These are phyloP conservation scores for Drosophila cardini DNA, from an alignment of 1,140 invertebrate species.

Conservation along the genomic window DNA sequence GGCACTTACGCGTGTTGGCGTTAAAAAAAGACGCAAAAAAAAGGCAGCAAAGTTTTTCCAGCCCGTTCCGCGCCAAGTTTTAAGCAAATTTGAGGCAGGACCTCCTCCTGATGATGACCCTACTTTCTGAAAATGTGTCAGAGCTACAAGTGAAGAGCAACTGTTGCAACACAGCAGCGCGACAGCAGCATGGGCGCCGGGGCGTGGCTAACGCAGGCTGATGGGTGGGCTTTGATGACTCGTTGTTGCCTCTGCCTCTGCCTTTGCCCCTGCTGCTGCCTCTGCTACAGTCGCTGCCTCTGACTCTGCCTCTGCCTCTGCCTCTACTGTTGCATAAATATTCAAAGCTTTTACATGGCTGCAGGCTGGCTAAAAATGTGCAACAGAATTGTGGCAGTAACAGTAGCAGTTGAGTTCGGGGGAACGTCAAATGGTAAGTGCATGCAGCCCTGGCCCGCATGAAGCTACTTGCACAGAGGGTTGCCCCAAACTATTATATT, in stretches of 20 bases:
- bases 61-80: slow-evolving; percentile 54
- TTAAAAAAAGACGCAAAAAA: slow-evolving; percentile 50
- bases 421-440: slow-evolving; percentile 15
- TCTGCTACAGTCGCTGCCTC: slow-evolving; percentile 41
- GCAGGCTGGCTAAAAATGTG: slow-evolving; percentile 81
- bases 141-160: slow-evolving; percentile 80
- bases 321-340: slow-evolving; percentile 72
- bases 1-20: slow-evolving; percentile 78
- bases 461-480: slow-evolving; percentile 63
- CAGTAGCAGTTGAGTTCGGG: neutral
- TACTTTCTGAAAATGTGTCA: slow-evolving; percentile 81
- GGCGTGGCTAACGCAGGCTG: slow-evolving; percentile 33
- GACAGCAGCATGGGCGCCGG: slow-evolving; percentile 17
- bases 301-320: slow-evolving; percentile 31
- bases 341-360: slow-evolving; percentile 81
- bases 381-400: slow-evolving; percentile 55
- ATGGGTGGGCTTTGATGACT: slow-evolving; percentile 45
- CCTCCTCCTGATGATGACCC: slow-evolving; percentile 71
- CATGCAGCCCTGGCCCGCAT: slow-evolving; percentile 52
- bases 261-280: slow-evolving; percentile 53
- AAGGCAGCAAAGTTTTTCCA: slow-evolving; percentile 63
- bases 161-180: slow-evolving; percentile 64
- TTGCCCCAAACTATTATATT: slow-evolving; percentile 25
- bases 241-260: slow-evolving; percentile 33
- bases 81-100: slow-evolving; percentile 75